phyloP scores from a whole-genome alignment of 2,888 invertebrate genomes.

The Spatulosminthurus flaviceps region DNA sequence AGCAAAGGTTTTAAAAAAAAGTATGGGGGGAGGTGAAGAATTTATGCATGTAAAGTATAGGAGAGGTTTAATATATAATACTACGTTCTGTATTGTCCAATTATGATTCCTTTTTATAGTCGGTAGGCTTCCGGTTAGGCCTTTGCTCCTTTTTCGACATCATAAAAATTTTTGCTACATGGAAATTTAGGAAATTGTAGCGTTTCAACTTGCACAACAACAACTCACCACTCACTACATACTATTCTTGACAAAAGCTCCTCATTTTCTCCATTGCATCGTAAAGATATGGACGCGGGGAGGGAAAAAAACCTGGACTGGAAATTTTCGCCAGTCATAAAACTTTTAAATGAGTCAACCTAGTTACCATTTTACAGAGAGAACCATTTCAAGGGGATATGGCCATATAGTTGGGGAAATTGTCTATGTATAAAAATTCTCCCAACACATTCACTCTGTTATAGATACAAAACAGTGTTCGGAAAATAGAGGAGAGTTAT shows the following conservation, averaged over 20 bases:
- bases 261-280: slow-evolving; percentile 35
- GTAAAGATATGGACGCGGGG: slow-evolving; percentile 39
- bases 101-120: slow-evolving; percentile 46
- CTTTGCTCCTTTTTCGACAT: slow-evolving; percentile 43
- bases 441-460: too few relatives aligned
- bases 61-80: neutral
- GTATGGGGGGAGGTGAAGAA: neutral
- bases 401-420: too few relatives aligned
- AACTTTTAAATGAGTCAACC: slow-evolving; percentile 20
- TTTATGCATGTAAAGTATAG: neutral
- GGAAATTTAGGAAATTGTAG: slow-evolving; percentile 43
- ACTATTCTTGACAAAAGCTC: too few relatives aligned
- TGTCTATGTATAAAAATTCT: neutral
- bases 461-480: too few relatives aligned
- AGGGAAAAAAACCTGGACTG: slow-evolving; percentile 18
- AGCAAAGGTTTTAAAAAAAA: neutral
- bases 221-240: neutral
- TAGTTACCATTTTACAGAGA: slow-evolving; percentile 23
- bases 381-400: neutral
- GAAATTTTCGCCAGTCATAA: slow-evolving; percentile 19
- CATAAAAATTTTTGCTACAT: slow-evolving; percentile 45
- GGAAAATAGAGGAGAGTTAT: too few relatives aligned
- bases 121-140: slow-evolving; percentile 42
- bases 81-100: slow-evolving; percentile 32
- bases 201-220: slow-evolving; percentile 22